A percentile compares a stretch with the other conserved stretches of the same genome.
phyloP scores from a whole-genome alignment of 92 coral and sea anemone genomes.

The Siderastrea radians region DNA sequence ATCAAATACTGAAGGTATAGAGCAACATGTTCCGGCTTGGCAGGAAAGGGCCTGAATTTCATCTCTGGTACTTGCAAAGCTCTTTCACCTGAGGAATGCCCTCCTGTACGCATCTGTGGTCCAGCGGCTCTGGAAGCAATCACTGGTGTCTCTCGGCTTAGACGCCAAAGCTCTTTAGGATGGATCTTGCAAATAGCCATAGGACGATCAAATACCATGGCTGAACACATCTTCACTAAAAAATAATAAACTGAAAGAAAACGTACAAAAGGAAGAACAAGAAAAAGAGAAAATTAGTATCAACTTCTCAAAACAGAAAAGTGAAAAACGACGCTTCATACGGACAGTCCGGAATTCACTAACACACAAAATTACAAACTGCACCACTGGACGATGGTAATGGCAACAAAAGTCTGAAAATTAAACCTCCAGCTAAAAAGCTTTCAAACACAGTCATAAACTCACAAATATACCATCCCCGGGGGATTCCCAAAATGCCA shows the following conservation, averaged over 20 bases:
- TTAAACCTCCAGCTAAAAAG: too few species aligned
- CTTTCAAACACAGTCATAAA: too few species aligned
- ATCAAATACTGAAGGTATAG: conserved; percentile 60
- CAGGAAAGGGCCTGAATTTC: conserved; percentile 50
- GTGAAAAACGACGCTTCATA: not conserved
- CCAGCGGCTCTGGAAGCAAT: conserved; percentile 52
- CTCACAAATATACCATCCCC: not conserved
- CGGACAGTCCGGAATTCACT: not conserved
- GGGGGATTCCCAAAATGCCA: not conserved
- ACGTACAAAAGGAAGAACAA: not conserved
- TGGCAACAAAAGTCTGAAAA: too few species aligned
- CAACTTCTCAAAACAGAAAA: not conserved
- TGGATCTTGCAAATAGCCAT: conserved; percentile 3
- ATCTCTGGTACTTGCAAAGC: conserved; percentile 29
- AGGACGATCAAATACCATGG: conserved; percentile 10
- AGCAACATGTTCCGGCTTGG: conserved; percentile 49
- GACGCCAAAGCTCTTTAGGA: conserved; percentile 30
- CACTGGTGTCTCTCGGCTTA: conserved; percentile 55
- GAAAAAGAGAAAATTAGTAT: too few species aligned
- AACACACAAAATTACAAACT: not conserved
- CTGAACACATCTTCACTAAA: conserved; percentile 27
- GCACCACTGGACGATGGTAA: not conserved
- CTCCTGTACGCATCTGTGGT: conserved; percentile 55
- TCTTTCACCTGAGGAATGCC: conserved; percentile 55
- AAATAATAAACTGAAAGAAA: not conserved